These are phyloP conservation scores for Hirundo rustica DNA, from an alignment of 2,797 vertebrate species.

Conservation along the genomic window DNA sequence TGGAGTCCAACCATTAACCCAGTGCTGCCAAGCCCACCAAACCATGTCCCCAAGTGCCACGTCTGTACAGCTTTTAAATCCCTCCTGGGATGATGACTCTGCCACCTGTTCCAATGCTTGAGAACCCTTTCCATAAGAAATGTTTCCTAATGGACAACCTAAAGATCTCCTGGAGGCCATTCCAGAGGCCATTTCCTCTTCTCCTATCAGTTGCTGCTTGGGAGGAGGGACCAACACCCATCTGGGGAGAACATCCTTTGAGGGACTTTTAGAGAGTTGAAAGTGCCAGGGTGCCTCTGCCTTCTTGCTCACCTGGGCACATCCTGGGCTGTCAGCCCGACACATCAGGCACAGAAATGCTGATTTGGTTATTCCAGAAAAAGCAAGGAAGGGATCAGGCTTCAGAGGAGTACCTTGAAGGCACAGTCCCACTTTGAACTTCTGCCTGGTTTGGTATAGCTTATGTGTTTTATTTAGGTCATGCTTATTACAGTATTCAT, in stretches of 20 bases:
- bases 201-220: not conserved
- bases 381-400: not conserved
- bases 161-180: not conserved
- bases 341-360: not conserved
- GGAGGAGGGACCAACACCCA: accelerated
- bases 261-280: not conserved
- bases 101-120: not conserved
- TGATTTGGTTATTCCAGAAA: not conserved
- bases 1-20: not conserved
- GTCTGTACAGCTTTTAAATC: not conserved
- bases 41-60: not conserved
- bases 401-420: not conserved
- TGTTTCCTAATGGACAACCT: not conserved
- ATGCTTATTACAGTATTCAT: not conserved
- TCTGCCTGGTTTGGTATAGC: not conserved
- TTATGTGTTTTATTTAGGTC: not conserved
- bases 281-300: not conserved
- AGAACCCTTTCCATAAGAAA: not conserved
- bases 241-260: not conserved
- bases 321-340: not conserved
- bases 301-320: not conserved
- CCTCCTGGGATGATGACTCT: not conserved
- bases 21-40: not conserved
- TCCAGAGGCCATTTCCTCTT: not conserved
- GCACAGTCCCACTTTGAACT: not conserved